Evolutionary conservation across 2,888 invertebrate species (phyloP).

Genomic region (Ichneumoninae sp.): DNA sequence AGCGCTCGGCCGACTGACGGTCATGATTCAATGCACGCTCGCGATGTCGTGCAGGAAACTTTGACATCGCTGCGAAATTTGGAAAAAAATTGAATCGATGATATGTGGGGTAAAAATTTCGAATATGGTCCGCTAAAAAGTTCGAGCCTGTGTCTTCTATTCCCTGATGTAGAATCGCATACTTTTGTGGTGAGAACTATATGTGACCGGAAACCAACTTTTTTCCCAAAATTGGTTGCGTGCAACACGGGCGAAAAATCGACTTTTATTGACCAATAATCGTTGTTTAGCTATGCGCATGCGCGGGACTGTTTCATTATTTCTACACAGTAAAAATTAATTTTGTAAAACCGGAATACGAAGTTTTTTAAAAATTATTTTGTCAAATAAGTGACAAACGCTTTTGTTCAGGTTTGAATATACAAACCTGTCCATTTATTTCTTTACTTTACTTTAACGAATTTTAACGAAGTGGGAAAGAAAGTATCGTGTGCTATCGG

Average conservation of each 20-base stretch:
- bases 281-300: neutral
- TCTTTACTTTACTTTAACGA: too few species aligned
- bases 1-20: neutral
- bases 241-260: too few species aligned
- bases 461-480: too few species aligned
- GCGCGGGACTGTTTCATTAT: neutral
- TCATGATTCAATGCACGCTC: neutral
- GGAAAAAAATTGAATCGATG: neutral
- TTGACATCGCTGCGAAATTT: neutral
- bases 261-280: too few species aligned
- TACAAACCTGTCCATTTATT: too few species aligned
- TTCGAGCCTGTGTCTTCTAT: neutral
- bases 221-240: too few species aligned
- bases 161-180: neutral
- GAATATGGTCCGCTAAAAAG: neutral
- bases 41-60: constrained; percentile 2
- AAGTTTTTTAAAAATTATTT: neutral
- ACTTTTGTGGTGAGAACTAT: neutral
- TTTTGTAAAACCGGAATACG: too few species aligned
- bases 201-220: neutral
- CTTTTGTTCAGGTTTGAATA: too few species aligned
- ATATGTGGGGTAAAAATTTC: neutral
- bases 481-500: too few species aligned
- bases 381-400: neutral
- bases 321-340: neutral